A percentile compares a stretch with the other conserved stretches of the same genome.
Conservation (phyloP, 2,888 invertebrate species). For the Nemapogon koenigi region DNA sequence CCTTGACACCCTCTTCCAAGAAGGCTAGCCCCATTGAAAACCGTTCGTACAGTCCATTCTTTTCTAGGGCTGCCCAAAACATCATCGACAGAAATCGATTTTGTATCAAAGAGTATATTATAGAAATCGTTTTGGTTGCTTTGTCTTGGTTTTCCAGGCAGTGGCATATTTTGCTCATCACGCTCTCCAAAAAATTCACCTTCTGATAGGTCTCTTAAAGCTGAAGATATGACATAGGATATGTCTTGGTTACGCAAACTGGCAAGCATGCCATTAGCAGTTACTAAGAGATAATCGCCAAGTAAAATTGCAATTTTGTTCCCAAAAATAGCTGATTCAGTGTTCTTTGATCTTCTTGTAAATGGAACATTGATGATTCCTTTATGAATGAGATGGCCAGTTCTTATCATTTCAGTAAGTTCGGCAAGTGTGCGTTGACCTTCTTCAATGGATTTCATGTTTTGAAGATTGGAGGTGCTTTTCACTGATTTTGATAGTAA, state of each 20-base stretch:
- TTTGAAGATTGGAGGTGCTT: constrained; percentile 61
- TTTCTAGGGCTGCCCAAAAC: constrained; percentile 66
- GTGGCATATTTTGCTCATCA: constrained; percentile 77
- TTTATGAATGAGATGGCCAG: constrained; percentile 82
- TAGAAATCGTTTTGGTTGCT: constrained; percentile 27
- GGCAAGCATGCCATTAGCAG: constrained; percentile 82
- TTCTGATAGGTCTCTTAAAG: constrained; percentile 80
- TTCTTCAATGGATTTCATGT: constrained; percentile 65
- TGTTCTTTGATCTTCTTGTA: constrained; percentile 62
- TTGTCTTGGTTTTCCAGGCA: constrained; percentile 68
- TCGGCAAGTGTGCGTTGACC: constrained; percentile 58
- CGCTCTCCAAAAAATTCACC: constrained; percentile 82
- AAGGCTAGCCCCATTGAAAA: constrained; percentile 71
- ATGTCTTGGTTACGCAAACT: constrained; percentile 75
- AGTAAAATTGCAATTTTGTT: constrained; percentile 88
- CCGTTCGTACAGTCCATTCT: constrained; percentile 77
- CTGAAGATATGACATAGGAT: constrained; percentile 81
- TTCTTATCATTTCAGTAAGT: constrained; percentile 87
- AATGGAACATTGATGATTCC: constrained; percentile 59
- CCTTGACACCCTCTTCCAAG: constrained; percentile 81
- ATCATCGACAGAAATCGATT: constrained; percentile 37
- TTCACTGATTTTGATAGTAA: constrained; percentile 77
- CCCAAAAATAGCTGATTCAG: constrained; percentile 81
- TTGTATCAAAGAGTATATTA: constrained; percentile 43
- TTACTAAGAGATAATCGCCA: constrained; percentile 84